A percentile compares a stretch with the other conserved stretches of the same genome.
Evolutionary conservation across 2,797 vertebrate genomes (phyloP).

Genomic region (Moxostoma hubbsi): DNA sequence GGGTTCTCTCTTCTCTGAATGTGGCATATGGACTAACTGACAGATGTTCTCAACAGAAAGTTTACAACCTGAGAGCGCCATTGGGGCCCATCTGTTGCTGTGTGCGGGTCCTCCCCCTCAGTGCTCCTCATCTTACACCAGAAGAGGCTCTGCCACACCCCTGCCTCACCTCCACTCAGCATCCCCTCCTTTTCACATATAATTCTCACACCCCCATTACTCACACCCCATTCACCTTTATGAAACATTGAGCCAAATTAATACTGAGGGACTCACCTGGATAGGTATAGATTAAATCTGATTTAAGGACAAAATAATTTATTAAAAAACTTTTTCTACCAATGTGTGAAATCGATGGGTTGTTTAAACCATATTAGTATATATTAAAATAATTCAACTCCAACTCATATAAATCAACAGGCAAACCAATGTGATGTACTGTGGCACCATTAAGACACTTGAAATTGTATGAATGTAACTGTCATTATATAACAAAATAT

Average conservation of each 20-base stretch:
- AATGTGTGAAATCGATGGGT: not conserved
- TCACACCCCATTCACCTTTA: constrained; percentile 59
- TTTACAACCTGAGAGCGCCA: constrained; percentile 81
- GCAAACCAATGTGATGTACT: no score
- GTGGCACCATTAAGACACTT: no score
- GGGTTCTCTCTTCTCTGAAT: constrained; percentile 55
- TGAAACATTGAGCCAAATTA: constrained; percentile 54
- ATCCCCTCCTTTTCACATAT: constrained; percentile 42
- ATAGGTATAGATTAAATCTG: constrained; percentile 53
- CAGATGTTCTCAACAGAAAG: constrained; percentile 84
- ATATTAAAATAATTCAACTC: not conserved
- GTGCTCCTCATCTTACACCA: constrained; percentile 59
- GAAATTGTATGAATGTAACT: no score
- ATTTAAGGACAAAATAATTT: constrained; percentile 31
- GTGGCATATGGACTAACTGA: constrained; percentile 80
- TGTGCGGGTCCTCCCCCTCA: constrained; percentile 68
- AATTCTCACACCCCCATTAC: not conserved
- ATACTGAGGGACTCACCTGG: constrained; percentile 60
- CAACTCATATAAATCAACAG: not conserved
- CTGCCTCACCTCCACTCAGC: constrained; percentile 50
- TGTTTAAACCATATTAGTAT: not conserved
- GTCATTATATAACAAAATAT: no score
- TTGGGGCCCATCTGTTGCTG: constrained; percentile 83
- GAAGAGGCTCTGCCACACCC: constrained; percentile 52
- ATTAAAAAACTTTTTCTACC: constrained; percentile 20